These are phyloP conservation scores for Triplophysa tibetana DNA, from an alignment of 2,113 vertebrate species.

Conservation along the genomic window DNA sequence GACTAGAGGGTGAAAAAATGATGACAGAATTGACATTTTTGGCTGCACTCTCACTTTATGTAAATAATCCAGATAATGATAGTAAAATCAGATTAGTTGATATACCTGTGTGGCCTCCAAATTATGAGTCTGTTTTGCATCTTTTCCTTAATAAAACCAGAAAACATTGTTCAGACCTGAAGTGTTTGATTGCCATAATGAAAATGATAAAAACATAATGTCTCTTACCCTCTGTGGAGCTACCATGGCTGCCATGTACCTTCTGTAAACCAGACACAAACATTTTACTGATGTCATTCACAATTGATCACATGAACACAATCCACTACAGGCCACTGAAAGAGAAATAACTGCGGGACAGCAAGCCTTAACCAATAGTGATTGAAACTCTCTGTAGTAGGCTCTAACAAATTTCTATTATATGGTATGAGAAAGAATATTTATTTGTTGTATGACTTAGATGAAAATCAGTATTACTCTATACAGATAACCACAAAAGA, in stretches of 20 bases:
- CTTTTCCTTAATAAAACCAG: slow-evolving; percentile 73
- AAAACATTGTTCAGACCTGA: slow-evolving; percentile 33
- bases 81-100: neutral
- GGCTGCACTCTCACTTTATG: neutral
- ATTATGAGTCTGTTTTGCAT: slow-evolving; percentile 70
- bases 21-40: too few relatives aligned
- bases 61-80: neutral
- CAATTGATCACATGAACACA: neutral
- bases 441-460: neutral
- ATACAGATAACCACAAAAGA: slow-evolving; percentile 14
- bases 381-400: slow-evolving; percentile 33
- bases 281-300: neutral
- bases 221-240: slow-evolving; percentile 40
- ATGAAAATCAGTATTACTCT: slow-evolving; percentile 26
- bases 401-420: slow-evolving; percentile 2
- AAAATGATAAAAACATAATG: neutral
- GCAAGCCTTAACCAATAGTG: neutral
- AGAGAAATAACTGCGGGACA: neutral
- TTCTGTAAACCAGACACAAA: slow-evolving; percentile 46
- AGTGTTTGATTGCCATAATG: slow-evolving; percentile 4
- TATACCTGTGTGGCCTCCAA: slow-evolving; percentile 76
- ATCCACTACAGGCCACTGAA: neutral
- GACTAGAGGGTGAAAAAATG: too few relatives aligned
- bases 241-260: slow-evolving; percentile 26
- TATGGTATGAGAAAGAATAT: neutral